These are phyloP conservation scores for Alligator mississippiensis DNA, from an alignment of 2,113 vertebrate genomes.

Conservation along the genomic window DNA sequence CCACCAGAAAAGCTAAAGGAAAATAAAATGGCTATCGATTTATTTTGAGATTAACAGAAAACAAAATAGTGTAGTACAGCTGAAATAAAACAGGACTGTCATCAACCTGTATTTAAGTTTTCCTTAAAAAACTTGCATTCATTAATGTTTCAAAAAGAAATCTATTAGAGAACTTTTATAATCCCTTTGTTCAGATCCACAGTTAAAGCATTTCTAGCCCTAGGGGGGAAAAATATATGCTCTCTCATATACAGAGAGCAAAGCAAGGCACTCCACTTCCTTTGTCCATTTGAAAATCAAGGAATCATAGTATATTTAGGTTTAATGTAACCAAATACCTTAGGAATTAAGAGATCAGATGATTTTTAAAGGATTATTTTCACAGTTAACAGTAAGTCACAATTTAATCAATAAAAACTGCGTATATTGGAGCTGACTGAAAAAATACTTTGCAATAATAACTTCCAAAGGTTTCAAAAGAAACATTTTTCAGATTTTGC, in stretches of 20 bases:
- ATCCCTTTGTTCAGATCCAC: not conserved
- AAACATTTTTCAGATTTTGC: not conserved
- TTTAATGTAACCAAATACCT: not conserved
- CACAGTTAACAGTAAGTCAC: not conserved
- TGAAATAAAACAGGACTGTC: not conserved
- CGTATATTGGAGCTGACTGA: not conserved
- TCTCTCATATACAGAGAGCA: not conserved
- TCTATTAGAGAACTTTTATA: not conserved
- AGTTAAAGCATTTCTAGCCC: not conserved
- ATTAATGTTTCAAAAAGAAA: not conserved
- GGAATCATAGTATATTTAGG: not conserved
- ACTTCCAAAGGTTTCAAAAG: not conserved
- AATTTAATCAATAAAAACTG: not conserved
- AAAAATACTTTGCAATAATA: not conserved
- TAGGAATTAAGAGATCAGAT: not conserved
- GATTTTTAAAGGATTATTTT: not conserved
- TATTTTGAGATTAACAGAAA: conserved; percentile 1
- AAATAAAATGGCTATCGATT: not conserved
- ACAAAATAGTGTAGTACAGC: not conserved
- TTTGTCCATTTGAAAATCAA: not conserved
- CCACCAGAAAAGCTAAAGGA: not conserved
- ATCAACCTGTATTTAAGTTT: not conserved
- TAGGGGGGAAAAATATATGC: not conserved
- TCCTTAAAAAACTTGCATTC: not conserved
- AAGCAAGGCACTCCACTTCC: not conserved